phyloP scores from a whole-genome alignment of 1,140 invertebrate species.

The Trichomalopsis sarcophagae region DNA sequence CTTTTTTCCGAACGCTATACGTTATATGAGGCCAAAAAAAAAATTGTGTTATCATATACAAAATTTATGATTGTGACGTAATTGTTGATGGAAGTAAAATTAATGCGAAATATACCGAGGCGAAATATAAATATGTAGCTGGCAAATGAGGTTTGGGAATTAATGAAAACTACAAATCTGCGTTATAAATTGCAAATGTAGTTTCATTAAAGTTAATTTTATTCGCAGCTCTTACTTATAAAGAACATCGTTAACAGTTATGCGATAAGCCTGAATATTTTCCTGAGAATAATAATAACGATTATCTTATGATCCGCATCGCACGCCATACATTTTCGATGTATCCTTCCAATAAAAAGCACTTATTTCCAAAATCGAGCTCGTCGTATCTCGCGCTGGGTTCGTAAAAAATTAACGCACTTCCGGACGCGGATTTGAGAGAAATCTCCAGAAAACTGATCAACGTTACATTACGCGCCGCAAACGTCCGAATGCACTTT shows the following conservation, averaged over 20 bases:
- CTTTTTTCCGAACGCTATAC: neutral
- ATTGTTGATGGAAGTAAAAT: neutral
- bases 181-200: neutral
- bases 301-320: neutral
- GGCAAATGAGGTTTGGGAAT: no score
- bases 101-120: neutral
- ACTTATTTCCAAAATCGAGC: neutral
- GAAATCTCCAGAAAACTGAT: conserved; percentile 21
- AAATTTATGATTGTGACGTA: neutral
- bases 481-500: neutral
- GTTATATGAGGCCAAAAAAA: neutral
- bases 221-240: neutral
- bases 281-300: neutral
- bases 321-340: neutral
- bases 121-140: no score
- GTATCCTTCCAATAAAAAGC: neutral
- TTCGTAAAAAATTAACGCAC: neutral
- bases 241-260: neutral
- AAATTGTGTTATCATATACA: neutral
- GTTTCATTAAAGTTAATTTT: neutral
- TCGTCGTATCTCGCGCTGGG: neutral
- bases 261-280: neutral
- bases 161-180: neutral
- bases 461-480: neutral
- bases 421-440: neutral